A percentile compares a stretch with the other conserved stretches of the same genome.
Conservation (phyloP, 2,113 vertebrate genomes). For the Sapayoa aenigma region DNA sequence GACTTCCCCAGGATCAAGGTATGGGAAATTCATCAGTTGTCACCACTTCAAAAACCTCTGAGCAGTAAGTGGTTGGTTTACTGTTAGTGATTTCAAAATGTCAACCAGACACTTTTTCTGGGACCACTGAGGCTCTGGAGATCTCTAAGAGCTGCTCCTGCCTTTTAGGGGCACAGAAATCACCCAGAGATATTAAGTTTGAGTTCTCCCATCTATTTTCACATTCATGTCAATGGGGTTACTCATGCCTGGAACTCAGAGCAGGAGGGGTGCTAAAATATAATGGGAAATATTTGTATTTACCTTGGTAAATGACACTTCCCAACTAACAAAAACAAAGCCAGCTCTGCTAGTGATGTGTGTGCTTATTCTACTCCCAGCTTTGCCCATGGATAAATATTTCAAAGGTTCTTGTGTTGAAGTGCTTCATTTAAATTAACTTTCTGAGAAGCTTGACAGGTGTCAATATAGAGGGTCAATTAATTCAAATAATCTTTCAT, state of each 20-base stretch:
- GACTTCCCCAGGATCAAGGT: neutral
- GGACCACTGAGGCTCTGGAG: neutral
- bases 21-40: neutral
- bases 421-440: neutral
- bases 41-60: neutral
- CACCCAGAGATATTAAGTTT: neutral
- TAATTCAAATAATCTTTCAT: neutral
- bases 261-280: neutral
- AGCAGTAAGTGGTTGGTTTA: neutral
- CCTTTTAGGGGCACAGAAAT: neutral
- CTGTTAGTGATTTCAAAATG: neutral
- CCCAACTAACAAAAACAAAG: neutral
- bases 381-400: neutral
- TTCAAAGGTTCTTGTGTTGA: neutral
- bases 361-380: neutral
- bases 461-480: neutral
- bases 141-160: neutral
- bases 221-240: fast-evolving
- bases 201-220: neutral
- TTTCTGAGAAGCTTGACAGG: neutral
- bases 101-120: neutral
- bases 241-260: neutral
- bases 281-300: neutral
- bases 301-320: neutral
- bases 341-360: neutral